phyloP scores from a whole-genome alignment of 2,113 vertebrate genomes.

The Nipponia nippon region DNA sequence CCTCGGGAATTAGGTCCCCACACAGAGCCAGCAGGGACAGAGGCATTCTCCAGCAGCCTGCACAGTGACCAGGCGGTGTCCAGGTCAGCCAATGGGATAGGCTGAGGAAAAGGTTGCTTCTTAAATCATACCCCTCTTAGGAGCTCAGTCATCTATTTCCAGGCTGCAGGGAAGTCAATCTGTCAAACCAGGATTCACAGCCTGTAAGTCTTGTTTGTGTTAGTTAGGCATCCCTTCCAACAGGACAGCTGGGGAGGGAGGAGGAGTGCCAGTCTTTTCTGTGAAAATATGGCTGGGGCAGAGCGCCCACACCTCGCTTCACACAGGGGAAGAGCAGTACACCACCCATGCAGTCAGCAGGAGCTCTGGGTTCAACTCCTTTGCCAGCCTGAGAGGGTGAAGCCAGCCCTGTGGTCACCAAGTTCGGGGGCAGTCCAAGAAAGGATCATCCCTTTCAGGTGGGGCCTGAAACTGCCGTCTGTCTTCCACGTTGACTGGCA shows the following conservation, averaged over 20 bases:
- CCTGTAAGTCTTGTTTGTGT: neutral
- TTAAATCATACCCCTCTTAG: neutral
- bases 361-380: neutral
- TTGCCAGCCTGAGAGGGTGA: neutral
- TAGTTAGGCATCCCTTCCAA: conserved; percentile 25
- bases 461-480: neutral
- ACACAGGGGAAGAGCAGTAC: neutral
- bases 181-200: conserved; percentile 30
- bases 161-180: conserved; percentile 24
- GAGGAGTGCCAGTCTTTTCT: conserved; percentile 38
- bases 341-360: neutral
- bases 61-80: neutral
- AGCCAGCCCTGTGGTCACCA: neutral
- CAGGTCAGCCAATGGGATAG: neutral
- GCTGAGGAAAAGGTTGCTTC: neutral
- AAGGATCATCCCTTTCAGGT: neutral
- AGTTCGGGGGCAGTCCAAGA: accelerated
- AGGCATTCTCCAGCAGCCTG: neutral
- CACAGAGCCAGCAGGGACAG: neutral
- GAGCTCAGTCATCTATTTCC: conserved; percentile 6
- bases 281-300: neutral
- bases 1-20: neutral
- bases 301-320: neutral
- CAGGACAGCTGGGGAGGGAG: conserved; percentile 40
- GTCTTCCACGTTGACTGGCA: neutral